Percentiles rank a stretch among this genome's conserved stretches.
Evolutionary conservation across 2,113 vertebrate genomes (phyloP).

Genomic region (Hippoglossus stenolepis): DNA sequence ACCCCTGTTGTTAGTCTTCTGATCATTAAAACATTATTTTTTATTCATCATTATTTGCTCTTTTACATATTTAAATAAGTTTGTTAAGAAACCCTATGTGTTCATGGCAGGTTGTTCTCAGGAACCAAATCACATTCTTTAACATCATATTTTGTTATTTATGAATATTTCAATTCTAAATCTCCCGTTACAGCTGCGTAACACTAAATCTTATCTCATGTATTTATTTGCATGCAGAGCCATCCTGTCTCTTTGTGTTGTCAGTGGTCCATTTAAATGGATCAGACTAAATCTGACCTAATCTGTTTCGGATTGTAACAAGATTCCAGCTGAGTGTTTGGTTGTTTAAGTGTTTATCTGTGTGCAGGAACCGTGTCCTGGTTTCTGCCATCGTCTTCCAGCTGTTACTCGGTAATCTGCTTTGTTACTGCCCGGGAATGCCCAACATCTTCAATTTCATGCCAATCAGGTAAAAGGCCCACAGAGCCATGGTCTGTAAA

Average conservation of each 20-base stretch:
- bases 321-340: background rate
- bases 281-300: background rate
- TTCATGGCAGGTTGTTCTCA: background rate
- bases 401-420: conserved; percentile 87
- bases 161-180: background rate
- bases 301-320: background rate
- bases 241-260: background rate
- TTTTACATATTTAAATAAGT: background rate
- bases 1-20: too few species aligned
- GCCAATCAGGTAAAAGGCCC: conserved; percentile 85
- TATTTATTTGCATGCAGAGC: background rate
- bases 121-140: background rate
- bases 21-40: too few species aligned
- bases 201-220: background rate
- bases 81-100: background rate
- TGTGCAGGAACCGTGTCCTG: conserved; percentile 85
- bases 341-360: conserved; percentile 6
- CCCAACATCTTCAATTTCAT: conserved; percentile 93
- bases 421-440: conserved; percentile 92
- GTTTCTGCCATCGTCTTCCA: conserved; percentile 89
- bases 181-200: background rate
- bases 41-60: too few species aligned
- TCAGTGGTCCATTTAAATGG: background rate
- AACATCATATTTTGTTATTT: background rate
- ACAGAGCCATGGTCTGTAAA: too few species aligned